phyloP scores from a whole-genome alignment of 2,113 vertebrate genomes.

The Amphiprion percula region DNA sequence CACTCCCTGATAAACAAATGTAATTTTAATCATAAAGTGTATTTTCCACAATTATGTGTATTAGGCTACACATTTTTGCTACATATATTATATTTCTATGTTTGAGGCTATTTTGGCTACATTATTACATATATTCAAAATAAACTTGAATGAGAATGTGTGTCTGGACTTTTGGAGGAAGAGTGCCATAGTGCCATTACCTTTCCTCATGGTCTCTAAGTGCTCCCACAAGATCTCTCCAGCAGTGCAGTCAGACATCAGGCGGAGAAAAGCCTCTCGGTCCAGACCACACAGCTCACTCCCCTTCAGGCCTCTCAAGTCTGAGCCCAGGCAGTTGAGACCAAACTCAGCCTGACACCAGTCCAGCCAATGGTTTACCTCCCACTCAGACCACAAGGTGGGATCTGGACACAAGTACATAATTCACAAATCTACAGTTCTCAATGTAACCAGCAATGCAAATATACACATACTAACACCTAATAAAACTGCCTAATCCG shows the following conservation, averaged over 20 bases:
- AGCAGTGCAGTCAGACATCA: slow-evolving; percentile 72
- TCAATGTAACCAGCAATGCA: background rate
- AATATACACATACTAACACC: background rate
- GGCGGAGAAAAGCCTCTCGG: slow-evolving; percentile 72
- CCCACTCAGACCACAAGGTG: slow-evolving; percentile 77
- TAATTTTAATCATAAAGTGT: too few relatives aligned
- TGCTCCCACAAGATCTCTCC: slow-evolving; percentile 84
- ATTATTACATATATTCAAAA: too few relatives aligned
- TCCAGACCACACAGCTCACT: slow-evolving; percentile 73
- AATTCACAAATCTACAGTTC: background rate
- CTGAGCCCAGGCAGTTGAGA: slow-evolving; percentile 63
- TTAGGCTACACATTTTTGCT: too few relatives aligned
- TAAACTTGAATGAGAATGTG: too few relatives aligned
- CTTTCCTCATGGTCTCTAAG: slow-evolving; percentile 79
- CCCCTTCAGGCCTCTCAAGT: slow-evolving; percentile 72
- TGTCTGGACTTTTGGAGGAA: too few relatives aligned
- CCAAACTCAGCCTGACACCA: slow-evolving; percentile 83
- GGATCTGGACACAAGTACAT: slow-evolving; percentile 60
- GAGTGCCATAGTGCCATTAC: slow-evolving; percentile 28
- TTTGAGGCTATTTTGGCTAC: too few relatives aligned
- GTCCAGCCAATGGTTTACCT: slow-evolving; percentile 83
- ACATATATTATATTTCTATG: too few relatives aligned
- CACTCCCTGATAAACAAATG: too few relatives aligned
- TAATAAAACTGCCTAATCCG: background rate
- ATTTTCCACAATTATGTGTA: too few relatives aligned